phyloP scores from a whole-genome alignment of 1,140 invertebrate species.

The Catajapyx aquilonaris region DNA sequence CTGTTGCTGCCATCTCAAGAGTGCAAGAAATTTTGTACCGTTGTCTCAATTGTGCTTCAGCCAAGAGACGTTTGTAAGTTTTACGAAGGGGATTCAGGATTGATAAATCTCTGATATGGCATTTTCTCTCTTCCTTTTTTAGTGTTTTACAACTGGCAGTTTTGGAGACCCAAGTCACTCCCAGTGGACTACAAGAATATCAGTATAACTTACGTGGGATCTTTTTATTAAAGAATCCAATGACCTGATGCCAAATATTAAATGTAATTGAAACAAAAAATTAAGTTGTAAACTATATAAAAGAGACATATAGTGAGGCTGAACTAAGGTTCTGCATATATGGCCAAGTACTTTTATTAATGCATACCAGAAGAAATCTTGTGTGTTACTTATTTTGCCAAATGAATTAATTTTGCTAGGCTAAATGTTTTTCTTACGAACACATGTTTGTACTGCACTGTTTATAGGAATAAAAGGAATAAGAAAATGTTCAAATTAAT shows the following conservation, averaged over 20 bases:
- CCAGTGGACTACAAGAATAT: conserved; percentile 29
- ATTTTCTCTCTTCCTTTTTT: conserved; percentile 14
- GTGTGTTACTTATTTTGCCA: not conserved
- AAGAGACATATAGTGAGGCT: no score
- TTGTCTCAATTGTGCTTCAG: conserved; percentile 36
- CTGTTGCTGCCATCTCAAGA: conserved; percentile 40
- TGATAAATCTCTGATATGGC: not conserved
- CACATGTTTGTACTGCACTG: no score
- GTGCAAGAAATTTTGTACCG: conserved; percentile 37
- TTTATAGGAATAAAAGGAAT: no score
- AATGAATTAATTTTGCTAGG: not conserved
- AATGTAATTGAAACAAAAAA: not conserved
- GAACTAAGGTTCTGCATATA: no score
- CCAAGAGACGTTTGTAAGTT: conserved; percentile 44
- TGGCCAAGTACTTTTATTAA: not conserved
- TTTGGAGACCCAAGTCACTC: conserved; percentile 45
- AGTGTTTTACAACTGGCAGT: conserved; percentile 73
- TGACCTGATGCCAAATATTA: not conserved
- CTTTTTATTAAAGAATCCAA: conserved; percentile 20
- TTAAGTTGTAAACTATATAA: not conserved
- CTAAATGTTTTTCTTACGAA: no score
- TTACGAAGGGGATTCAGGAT: no score
- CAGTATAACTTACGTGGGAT: conserved; percentile 44
- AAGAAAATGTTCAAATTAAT: no score
- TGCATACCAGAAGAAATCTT: not conserved